Percentiles rank a stretch among this genome's conserved stretches.
phyloP scores from a whole-genome alignment of 2,113 vertebrate species.

The Spheniscus mendiculus region DNA sequence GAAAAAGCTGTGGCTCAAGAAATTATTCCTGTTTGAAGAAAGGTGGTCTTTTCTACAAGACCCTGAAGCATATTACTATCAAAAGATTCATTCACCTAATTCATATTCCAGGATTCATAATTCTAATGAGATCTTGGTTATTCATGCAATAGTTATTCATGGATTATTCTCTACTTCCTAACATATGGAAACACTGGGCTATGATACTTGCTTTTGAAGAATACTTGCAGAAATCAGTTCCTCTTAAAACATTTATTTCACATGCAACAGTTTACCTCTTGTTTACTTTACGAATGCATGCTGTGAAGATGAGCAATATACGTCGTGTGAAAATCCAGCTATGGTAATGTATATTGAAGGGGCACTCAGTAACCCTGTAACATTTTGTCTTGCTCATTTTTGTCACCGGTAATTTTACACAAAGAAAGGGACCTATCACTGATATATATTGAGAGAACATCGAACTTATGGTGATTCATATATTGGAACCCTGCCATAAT shows the following conservation, averaged over 20 bases:
- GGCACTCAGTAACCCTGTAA: neutral
- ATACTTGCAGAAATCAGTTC: neutral
- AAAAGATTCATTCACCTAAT: conserved; percentile 21
- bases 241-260: neutral
- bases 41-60: neutral
- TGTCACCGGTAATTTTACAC: neutral
- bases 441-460: neutral
- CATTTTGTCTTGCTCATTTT: neutral
- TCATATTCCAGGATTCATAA: conserved; percentile 16
- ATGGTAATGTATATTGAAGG: neutral
- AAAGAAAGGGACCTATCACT: neutral
- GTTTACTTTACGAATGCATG: neutral
- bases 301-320: neutral
- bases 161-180: conserved; percentile 23
- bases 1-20: neutral
- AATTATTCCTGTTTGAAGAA: neutral
- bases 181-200: neutral
- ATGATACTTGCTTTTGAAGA: conserved; percentile 31
- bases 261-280: neutral
- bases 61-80: neutral
- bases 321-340: neutral
- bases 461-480: conserved; percentile 6
- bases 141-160: conserved; percentile 32
- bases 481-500: conserved; percentile 4
- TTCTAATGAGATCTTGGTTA: conserved; percentile 38